A percentile compares a stretch with the other conserved stretches of the same genome.
phyloP scores from a whole-genome alignment of 2,888 invertebrate genomes.

The Cryptus armator region DNA sequence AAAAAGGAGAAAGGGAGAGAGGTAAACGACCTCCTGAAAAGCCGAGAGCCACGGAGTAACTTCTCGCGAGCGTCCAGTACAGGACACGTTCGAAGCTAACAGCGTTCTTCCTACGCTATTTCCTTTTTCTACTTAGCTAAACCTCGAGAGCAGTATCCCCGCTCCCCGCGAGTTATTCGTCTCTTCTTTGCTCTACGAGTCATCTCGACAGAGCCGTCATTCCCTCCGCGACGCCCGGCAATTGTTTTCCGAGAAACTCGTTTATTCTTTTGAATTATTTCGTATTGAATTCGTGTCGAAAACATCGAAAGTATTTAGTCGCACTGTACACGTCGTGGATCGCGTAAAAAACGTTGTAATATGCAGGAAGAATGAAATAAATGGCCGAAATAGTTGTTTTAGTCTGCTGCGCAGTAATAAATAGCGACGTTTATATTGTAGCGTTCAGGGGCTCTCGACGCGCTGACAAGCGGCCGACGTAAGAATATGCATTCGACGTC shows the following conservation, averaged over 20 bases:
- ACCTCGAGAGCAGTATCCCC: constrained; percentile 1
- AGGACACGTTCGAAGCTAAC: constrained; percentile 34
- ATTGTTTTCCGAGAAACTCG: background rate
- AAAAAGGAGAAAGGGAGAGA: constrained; percentile 52
- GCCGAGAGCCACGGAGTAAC: constrained; percentile 40
- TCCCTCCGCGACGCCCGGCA: background rate
- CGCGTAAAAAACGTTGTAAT: background rate
- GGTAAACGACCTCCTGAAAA: constrained; percentile 60
- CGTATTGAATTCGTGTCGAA: background rate
- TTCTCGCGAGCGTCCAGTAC: constrained; percentile 9
- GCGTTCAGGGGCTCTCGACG: constrained; percentile 6
- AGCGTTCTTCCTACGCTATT: constrained; percentile 6
- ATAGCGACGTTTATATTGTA: background rate
- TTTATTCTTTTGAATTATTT: background rate
- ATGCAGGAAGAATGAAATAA: background rate
- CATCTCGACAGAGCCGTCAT: background rate
- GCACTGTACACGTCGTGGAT: background rate
- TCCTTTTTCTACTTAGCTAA: constrained; percentile 23
- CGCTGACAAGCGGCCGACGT: constrained; percentile 23
- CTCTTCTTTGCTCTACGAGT: constrained; percentile 9
- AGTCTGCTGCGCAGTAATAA: constrained; percentile 3
- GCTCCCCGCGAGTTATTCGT: background rate
- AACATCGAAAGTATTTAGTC: background rate
- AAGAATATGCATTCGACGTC: constrained; percentile 57
- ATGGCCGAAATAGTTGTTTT: constrained; percentile 15